Evolutionary conservation across 2,113 vertebrate species (phyloP).

Genomic region (Cheirogaleus medius): DNA sequence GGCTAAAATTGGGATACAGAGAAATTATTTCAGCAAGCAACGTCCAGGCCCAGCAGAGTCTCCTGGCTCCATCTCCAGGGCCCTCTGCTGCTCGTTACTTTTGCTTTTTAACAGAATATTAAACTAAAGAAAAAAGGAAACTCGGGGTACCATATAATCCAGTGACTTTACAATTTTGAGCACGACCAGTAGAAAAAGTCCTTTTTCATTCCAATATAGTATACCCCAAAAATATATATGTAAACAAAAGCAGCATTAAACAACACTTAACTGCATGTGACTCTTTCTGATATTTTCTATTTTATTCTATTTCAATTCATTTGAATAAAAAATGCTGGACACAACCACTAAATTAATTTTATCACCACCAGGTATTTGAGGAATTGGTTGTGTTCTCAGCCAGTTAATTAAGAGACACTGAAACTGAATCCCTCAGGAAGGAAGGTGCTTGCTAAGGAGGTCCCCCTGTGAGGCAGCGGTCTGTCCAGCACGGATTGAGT

Average conservation of each 20-base stretch:
- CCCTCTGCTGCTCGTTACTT: background rate
- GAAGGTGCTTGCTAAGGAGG: background rate
- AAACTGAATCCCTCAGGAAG: background rate
- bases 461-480: background rate
- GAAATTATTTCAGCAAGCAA: background rate
- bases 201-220: background rate
- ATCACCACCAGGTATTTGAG: background rate
- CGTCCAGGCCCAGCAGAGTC: background rate
- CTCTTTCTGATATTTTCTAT: background rate
- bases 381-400: background rate
- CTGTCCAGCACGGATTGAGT: accelerated
- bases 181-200: background rate
- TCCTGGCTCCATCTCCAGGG: background rate
- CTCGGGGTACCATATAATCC: background rate
- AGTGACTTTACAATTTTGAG: background rate
- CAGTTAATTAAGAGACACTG: background rate
- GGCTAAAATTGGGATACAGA: background rate
- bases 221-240: background rate
- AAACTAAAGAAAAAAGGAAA: background rate
- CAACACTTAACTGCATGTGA: background rate
- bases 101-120: background rate
- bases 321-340: background rate
- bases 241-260: background rate
- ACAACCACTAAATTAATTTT: background rate
- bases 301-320: background rate